These are phyloP conservation scores for Adrianichthys oophorus DNA, from an alignment of 2,797 vertebrate species.

Conservation along the genomic window DNA sequence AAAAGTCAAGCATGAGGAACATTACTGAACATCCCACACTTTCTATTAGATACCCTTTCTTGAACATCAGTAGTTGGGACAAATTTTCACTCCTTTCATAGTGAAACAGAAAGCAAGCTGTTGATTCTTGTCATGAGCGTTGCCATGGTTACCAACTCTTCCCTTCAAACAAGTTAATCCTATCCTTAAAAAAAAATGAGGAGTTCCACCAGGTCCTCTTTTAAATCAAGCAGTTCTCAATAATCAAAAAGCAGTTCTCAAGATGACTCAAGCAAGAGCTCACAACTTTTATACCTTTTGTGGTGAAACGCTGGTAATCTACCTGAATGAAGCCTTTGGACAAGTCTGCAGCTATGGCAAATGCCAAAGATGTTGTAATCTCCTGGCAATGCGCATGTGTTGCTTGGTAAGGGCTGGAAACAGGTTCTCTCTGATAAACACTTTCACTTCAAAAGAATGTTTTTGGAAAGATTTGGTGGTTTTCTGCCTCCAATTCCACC, in stretches of 20 bases:
- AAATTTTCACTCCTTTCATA: slow-evolving; percentile 4
- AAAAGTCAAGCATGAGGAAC: slow-evolving; percentile 3
- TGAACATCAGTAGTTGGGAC: slow-evolving; percentile 6
- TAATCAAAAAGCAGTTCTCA: slow-evolving; percentile 29
- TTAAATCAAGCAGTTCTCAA: slow-evolving; percentile 4
- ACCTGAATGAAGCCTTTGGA: slow-evolving; percentile 33
- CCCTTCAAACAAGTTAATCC: not conserved
- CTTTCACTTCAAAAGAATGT: too few relatives aligned
- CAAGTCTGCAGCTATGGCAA: slow-evolving; percentile 22
- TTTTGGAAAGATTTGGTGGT: too few relatives aligned
- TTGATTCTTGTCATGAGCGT: slow-evolving; percentile 10
- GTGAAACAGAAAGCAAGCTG: slow-evolving; percentile 4
- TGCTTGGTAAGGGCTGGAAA: slow-evolving; percentile 26
- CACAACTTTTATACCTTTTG: slow-evolving; percentile 6
- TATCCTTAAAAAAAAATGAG: too few relatives aligned
- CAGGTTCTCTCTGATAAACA: slow-evolving; percentile 28
- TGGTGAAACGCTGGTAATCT: slow-evolving; percentile 24
- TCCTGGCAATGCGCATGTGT: slow-evolving; percentile 13
- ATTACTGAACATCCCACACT: slow-evolving; percentile 3
- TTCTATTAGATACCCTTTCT: slow-evolving; percentile 2
- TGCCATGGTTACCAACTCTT: slow-evolving; percentile 11
- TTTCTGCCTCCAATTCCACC: too few relatives aligned
- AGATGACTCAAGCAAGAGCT: too few relatives aligned
- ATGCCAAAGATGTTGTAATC: slow-evolving; percentile 41
- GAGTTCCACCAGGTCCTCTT: too few relatives aligned